phyloP scores from a whole-genome alignment of 2,797 vertebrate genomes.

The Sebastes oblongus region DNA sequence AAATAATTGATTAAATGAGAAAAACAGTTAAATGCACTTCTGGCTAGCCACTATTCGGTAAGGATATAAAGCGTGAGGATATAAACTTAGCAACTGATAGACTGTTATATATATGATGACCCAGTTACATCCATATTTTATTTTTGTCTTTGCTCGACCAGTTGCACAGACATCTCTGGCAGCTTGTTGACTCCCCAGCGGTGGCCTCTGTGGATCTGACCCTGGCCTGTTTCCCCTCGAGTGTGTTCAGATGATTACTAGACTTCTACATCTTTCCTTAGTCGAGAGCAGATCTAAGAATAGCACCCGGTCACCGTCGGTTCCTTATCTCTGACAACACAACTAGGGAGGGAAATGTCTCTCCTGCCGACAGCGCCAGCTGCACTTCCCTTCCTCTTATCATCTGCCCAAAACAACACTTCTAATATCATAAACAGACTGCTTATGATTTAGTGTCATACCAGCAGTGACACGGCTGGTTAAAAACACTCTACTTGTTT shows the following conservation, averaged over 20 bases:
- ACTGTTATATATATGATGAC: background rate
- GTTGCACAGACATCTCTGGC: background rate
- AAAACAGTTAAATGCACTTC: background rate
- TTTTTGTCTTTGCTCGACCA: background rate
- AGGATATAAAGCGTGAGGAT: background rate
- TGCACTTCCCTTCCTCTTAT: conserved; percentile 54
- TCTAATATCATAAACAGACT: background rate
- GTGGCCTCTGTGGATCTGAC: conserved; percentile 20
- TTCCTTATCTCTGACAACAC: conserved; percentile 74
- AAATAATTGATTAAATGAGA: background rate
- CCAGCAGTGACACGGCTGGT: background rate
- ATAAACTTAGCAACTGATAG: background rate
- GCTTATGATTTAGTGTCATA: background rate
- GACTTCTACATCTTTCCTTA: conserved; percentile 31
- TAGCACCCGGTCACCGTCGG: conserved; percentile 50
- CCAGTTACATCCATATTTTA: background rate
- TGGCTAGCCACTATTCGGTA: background rate
- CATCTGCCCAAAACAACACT: conserved; percentile 3
- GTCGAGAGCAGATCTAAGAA: conserved; percentile 67
- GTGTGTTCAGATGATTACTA: conserved; percentile 33
- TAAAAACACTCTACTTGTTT: background rate
- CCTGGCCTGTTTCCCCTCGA: conserved; percentile 10
- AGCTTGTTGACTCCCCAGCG: background rate
- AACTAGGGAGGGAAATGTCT: conserved; percentile 36
- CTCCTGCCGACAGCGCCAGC: background rate